Base-by-base conservation (phyloP, 2,113 vertebrate species). In the Cyanocitta stelleri region DNA sequence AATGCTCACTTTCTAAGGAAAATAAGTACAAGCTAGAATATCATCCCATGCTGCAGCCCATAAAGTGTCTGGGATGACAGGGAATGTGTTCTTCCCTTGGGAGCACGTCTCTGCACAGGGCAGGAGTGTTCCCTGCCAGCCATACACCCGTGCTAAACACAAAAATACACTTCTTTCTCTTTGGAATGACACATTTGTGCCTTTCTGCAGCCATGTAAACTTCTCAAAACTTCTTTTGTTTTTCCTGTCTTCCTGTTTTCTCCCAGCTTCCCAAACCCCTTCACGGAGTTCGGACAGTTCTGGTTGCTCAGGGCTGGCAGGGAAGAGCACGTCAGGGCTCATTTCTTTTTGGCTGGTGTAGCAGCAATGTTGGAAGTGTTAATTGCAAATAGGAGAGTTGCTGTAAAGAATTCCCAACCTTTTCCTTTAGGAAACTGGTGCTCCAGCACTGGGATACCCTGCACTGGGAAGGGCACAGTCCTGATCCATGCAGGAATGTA, bases 261-360 rank as follows among this genome's bases (percentile, higher is more conserved):
- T 49, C 11, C 35, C 12, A 41, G 32, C 13, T 91, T 85, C 77
- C 61, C 37, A 61, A 84, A 71, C 23, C 27, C 19, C 35, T 51
- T 32, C 0, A 2, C 1, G 0, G 44, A 67, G 23, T 67, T 69
- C 20, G 59, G 63, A 29, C 49, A 17, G 2, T 69, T 62, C 35
- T 61, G 49, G 5, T 33, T 64, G 51, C 41, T 7, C 52, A 13
- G 64, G 39, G 54, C 73, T 64, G 76, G 10, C 19, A 10, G 44
- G 32, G 52, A 75, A 59, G 66, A 74, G 5, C 69, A 44, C 35
- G 11, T 56, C 68, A 16, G 27, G 56, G 13, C 39, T 78, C 35
- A 20, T 52, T 48, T 68, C 17, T 11, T 44, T 43, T 30, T 74
- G 49, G 41, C 55, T 64, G 73, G 23, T 37, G 27, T 62, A 83